Conservation (phyloP, 1,140 invertebrate species). For the Saxidomus purpurata region DNA sequence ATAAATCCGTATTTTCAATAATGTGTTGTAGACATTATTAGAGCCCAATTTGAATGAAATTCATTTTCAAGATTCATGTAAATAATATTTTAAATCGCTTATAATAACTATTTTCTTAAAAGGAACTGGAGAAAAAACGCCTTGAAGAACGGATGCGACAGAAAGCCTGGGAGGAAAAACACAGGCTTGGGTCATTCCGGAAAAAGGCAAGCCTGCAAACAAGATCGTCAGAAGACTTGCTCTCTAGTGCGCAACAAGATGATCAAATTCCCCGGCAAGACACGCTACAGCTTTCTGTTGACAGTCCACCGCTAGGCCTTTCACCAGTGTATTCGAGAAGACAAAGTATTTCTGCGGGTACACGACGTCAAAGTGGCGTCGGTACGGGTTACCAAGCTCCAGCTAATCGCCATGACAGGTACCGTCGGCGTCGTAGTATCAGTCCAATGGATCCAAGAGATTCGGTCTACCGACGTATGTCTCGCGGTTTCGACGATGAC, state of each 20-base stretch:
- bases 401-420: slow-evolving; percentile 63
- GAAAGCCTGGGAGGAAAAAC: slow-evolving; percentile 84
- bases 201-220: slow-evolving; percentile 73
- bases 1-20: no score
- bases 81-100: no score
- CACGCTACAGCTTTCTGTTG: slow-evolving; percentile 35
- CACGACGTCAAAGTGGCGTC: slow-evolving; percentile 63
- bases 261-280: slow-evolving; percentile 24
- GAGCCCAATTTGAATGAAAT: no score
- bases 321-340: slow-evolving; percentile 65
- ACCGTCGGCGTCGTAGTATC: slow-evolving; percentile 74
- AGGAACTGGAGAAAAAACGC: slow-evolving; percentile 84
- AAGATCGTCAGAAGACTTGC: slow-evolving; percentile 71
- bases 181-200: slow-evolving; percentile 81
- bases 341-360: slow-evolving; percentile 69
- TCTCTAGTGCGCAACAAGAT: slow-evolving; percentile 46
- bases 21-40: no score
- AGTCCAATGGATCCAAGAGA: slow-evolving; percentile 76
- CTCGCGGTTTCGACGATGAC: slow-evolving; percentile 79
- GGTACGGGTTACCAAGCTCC: slow-evolving; percentile 60
- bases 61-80: no score
- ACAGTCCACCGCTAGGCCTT: slow-evolving; percentile 67
- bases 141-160: slow-evolving; percentile 82
- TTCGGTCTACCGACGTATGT: slow-evolving; percentile 67
- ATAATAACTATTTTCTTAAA: not conserved